phyloP scores from a whole-genome alignment of 2,113 vertebrate genomes.

The Lanius ludovicianus region DNA sequence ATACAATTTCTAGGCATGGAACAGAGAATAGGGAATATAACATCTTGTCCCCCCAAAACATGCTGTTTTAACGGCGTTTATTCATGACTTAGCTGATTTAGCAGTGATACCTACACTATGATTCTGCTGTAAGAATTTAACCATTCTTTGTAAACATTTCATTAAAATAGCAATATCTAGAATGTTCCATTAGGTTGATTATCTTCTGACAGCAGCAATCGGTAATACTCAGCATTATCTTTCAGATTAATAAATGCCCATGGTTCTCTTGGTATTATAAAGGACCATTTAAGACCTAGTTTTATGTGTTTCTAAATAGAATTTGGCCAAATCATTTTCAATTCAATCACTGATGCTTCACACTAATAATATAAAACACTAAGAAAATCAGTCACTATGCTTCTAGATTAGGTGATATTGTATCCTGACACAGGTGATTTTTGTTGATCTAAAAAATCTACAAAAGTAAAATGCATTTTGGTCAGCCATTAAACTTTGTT shows the following conservation, averaged over 20 bases:
- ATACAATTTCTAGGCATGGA: too few species aligned
- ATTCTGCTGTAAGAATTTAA: neutral
- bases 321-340: neutral
- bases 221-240: constrained; percentile 1
- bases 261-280: neutral
- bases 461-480: neutral
- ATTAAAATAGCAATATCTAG: neutral
- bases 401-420: neutral
- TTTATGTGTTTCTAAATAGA: neutral
- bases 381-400: neutral
- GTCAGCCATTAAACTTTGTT: neutral
- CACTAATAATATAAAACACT: neutral
- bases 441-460: neutral
- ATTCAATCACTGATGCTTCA: neutral
- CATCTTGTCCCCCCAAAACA: too few species aligned
- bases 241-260: neutral
- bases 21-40: too few species aligned
- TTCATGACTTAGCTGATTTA: constrained; percentile 7
- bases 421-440: neutral
- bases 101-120: neutral
- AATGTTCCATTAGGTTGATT: neutral
- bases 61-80: neutral
- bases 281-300: neutral
- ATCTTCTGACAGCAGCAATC: constrained; percentile 6
- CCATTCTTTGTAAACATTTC: constrained; percentile 17